phyloP scores from a whole-genome alignment of 2,888 invertebrate genomes.

The Amphipoea oculea region DNA sequence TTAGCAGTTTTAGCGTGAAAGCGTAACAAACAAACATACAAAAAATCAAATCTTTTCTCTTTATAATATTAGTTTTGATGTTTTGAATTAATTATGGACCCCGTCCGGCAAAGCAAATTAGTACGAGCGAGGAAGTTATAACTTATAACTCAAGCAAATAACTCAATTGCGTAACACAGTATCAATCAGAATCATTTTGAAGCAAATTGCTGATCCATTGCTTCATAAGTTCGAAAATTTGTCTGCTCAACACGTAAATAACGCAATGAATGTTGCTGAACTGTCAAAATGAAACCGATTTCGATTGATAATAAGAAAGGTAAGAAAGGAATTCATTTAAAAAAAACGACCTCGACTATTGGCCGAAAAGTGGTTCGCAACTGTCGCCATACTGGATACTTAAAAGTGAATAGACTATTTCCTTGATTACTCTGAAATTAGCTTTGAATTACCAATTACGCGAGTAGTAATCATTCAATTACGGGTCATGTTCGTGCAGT shows the following conservation, averaged over 20 bases:
- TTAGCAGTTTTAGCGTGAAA: not conserved
- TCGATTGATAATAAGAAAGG: not conserved
- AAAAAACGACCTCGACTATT: not conserved
- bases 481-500: not conserved
- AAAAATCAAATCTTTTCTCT: not conserved
- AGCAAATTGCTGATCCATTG: no score
- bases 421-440: not conserved
- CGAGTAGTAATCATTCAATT: not conserved
- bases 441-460: constrained; percentile 11
- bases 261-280: no score
- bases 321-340: not conserved
- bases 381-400: not conserved
- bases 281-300: no score
- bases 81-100: not conserved
- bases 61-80: not conserved
- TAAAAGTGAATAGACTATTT: constrained; percentile 7
- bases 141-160: not conserved
- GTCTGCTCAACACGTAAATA: no score
- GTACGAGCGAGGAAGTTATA: constrained; percentile 1
- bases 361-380: not conserved
- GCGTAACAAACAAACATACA: not conserved
- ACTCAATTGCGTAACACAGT: no score
- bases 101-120: not conserved
- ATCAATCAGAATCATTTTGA: no score
- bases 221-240: no score